Evolutionary conservation across 2,888 invertebrate species (phyloP).

Genomic region (Drosophila putrida): DNA sequence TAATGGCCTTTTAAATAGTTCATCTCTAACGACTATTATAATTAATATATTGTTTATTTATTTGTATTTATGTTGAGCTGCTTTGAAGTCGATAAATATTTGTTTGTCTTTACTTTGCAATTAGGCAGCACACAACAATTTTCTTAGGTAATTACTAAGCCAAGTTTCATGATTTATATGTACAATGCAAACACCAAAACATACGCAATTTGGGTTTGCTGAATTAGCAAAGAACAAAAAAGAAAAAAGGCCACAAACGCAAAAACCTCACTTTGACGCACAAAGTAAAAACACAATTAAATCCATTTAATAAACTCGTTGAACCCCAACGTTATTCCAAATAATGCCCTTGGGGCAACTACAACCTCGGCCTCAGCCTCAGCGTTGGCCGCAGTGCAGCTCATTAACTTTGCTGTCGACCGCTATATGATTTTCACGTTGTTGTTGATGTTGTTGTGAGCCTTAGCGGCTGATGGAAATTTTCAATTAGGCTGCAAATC

Average conservation of each 20-base stretch:
- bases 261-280: conserved; percentile 34
- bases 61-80: background rate
- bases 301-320: conserved; percentile 79
- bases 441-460: conserved; percentile 13
- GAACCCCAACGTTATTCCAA: conserved; percentile 60
- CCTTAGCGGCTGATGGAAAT: conserved; percentile 34
- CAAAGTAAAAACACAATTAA: conserved; percentile 63
- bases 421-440: conserved; percentile 26
- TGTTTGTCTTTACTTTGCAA: conserved; percentile 26
- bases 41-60: background rate
- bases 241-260: conserved; percentile 21
- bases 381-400: conserved; percentile 45
- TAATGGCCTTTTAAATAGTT: background rate
- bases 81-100: conserved; percentile 13
- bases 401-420: conserved; percentile 70
- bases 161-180: conserved; percentile 42
- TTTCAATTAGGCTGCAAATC: conserved; percentile 66
- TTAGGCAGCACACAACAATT: conserved; percentile 24
- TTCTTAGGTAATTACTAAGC: conserved; percentile 38
- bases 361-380: conserved; percentile 18
- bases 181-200: background rate
- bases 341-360: conserved; percentile 65
- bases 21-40: background rate
- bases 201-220: conserved; percentile 25
- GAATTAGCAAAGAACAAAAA: conserved; percentile 36